Percentiles rank a stretch among this genome's conserved stretches.
These are phyloP conservation scores for Fabriciana adippe DNA, from an alignment of 2,888 invertebrate genomes.

Conservation along the genomic window DNA sequence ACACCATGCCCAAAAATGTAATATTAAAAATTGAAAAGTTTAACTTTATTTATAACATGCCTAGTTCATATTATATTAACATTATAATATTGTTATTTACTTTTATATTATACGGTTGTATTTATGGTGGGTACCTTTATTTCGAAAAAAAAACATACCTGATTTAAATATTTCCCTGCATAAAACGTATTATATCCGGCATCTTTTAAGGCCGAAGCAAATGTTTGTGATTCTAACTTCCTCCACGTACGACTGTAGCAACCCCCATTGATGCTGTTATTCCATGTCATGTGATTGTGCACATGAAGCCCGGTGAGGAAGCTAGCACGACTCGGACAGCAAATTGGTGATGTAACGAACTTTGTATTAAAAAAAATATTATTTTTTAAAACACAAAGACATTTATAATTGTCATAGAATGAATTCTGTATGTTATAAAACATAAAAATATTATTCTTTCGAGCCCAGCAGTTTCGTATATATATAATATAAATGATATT, in stretches of 20 bases:
- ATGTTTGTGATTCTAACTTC: conserved; percentile 83
- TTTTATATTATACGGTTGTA: too few species aligned
- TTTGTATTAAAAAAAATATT: conserved; percentile 54
- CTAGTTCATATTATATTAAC: too few species aligned
- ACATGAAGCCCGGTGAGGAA: conserved; percentile 92
- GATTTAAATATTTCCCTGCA: conserved; percentile 96
- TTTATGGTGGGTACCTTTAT: neutral
- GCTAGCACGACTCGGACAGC: conserved; percentile 95
- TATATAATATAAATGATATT: too few species aligned
- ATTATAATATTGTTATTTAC: too few species aligned
- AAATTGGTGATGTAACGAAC: conserved; percentile 93
- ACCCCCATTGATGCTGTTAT: conserved; percentile 90
- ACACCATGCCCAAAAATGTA: too few species aligned
- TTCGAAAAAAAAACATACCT: conserved; percentile 74
- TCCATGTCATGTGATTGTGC: conserved; percentile 90
- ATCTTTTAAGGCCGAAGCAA: conserved; percentile 85
- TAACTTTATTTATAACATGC: too few species aligned
- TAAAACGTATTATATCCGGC: conserved; percentile 91
- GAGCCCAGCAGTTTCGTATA: too few species aligned
- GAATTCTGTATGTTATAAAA: neutral
- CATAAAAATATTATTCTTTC: too few species aligned
- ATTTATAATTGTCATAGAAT: neutral
- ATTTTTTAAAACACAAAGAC: neutral
- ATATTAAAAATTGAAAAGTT: too few species aligned
- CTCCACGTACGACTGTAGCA: conserved; percentile 88